Conservation (phyloP, 2,797 vertebrate genomes). For the Hydrolagus colliei region DNA sequence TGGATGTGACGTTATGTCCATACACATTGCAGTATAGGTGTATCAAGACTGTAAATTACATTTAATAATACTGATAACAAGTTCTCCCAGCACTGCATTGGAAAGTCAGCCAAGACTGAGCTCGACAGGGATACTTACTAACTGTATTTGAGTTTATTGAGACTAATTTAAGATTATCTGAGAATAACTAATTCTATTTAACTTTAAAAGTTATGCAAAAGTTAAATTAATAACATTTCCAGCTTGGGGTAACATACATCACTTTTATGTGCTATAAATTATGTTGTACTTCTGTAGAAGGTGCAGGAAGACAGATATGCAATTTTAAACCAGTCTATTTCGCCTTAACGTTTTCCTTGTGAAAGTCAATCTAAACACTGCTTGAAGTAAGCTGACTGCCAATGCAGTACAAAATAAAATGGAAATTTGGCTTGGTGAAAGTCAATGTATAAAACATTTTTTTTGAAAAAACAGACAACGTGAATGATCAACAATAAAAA, state of each 20-base stretch:
- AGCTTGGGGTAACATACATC: not conserved
- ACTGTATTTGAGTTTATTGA: not conserved
- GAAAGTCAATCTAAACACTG: not conserved
- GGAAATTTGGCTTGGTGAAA: not conserved
- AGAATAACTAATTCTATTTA: not conserved
- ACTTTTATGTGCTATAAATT: not conserved
- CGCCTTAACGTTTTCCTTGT: not conserved
- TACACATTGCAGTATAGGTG: no score
- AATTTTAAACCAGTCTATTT: not conserved
- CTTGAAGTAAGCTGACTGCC: not conserved
- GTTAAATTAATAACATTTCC: not conserved
- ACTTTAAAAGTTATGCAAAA: no score
- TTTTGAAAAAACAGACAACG: not conserved
- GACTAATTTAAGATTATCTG: not conserved
- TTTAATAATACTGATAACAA: no score
- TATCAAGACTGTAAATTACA: no score
- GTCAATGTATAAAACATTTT: not conserved
- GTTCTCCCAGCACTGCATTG: no score
- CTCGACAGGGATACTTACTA: no score
- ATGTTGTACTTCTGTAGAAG: not conserved
- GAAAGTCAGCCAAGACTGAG: no score
- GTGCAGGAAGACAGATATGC: not conserved
- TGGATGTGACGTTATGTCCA: no score
- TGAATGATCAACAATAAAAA: not conserved
- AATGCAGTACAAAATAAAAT: not conserved